Base-by-base conservation (phyloP, 2,113 vertebrate genomes). In the Ailurus styani region DNA sequence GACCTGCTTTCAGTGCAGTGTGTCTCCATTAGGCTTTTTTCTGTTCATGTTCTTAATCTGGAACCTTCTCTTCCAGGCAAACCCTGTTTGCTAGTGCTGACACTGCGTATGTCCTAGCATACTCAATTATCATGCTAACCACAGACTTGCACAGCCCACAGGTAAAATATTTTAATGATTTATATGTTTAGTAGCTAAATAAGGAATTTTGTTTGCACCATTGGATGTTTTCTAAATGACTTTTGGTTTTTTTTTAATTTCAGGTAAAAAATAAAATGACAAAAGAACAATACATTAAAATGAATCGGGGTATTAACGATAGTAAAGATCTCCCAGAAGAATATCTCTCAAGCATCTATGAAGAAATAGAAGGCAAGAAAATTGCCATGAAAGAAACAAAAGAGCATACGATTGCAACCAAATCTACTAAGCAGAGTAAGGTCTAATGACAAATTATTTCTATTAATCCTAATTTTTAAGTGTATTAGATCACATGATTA, bases 251-350 rank as follows among this genome's bases (percentile, higher is more conserved):
- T 96, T 88, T 45, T 1, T 2, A 72, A 96, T 98, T 98, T 96
- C 94, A 99, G 99, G 99, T 99, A 73, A 99, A 99, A 98, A 99
- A 99, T 98, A 99, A 99, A 98, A 99, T 99, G 99, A 99, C 99
- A 5, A 99, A 99, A 98, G 99, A 99, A 75, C 99, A 99, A 96
- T 99, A 99, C 98, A 99, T 99, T 97, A 99, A 99, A 98, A 99
- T 99, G 99, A 99, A 99, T 98, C 99, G 99, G 6, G 99, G 99
- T 4, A 99, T 99, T 94, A 99, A 99, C 29, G 99, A 99, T 97
- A 99, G 99, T 92, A 99, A 99, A 98, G 99, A 99, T 97, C 98
- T 99, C 23, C 99, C 99, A 3, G 99, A 99, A 72, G 99, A 99
- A 42, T 99, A 99, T 97, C 99, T 99, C 64, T 99, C 99, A 11